Evolutionary conservation across 2,113 vertebrate genomes (phyloP).

Genomic region (Embiotoca jacksoni): DNA sequence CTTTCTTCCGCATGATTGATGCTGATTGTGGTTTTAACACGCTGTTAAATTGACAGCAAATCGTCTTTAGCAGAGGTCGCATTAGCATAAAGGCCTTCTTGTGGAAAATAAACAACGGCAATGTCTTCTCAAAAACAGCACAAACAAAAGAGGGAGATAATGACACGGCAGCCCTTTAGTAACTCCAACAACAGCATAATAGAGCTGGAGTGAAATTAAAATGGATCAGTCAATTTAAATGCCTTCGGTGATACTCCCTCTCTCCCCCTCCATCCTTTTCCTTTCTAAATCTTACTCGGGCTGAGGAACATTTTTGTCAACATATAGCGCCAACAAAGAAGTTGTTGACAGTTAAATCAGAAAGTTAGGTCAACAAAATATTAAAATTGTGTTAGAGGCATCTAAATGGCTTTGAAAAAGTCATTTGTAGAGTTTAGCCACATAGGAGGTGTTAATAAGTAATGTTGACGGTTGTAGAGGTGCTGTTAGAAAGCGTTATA

Average conservation of each 20-base stretch:
- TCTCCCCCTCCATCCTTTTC: background rate
- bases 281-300: constrained; percentile 11
- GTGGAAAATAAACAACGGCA: constrained; percentile 73
- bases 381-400: background rate
- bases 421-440: background rate
- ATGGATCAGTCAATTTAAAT: constrained; percentile 63
- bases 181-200: constrained; percentile 62
- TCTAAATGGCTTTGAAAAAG: background rate
- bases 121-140: constrained; percentile 65
- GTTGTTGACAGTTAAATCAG: too few relatives aligned
- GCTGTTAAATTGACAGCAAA: constrained; percentile 75
- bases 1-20: constrained; percentile 67
- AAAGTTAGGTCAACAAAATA: too few relatives aligned
- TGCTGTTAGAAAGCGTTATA: background rate
- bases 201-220: constrained; percentile 67
- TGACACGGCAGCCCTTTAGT: constrained; percentile 57
- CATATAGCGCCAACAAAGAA: background rate
- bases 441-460: background rate
- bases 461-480: background rate
- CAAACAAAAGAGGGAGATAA: constrained; percentile 72
- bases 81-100: constrained; percentile 78
- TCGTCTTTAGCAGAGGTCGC: constrained; percentile 66
- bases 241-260: constrained; percentile 22
- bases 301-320: background rate
- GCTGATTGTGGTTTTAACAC: constrained; percentile 64